phyloP scores from a whole-genome alignment of 2,888 invertebrate genomes.

The Acleris holmiana region DNA sequence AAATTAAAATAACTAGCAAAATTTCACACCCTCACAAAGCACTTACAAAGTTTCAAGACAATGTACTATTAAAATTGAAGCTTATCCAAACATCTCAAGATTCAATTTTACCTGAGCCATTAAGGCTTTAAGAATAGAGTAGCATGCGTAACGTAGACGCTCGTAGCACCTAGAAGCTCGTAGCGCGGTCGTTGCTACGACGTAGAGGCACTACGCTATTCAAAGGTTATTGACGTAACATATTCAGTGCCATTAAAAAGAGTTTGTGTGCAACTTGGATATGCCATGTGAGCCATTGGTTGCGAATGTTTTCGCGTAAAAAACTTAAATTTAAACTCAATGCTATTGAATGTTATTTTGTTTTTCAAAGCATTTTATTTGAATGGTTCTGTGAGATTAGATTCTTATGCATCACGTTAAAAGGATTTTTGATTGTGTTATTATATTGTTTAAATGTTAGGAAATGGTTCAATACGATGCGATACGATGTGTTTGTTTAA shows the following conservation, averaged over 20 bases:
- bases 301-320: too few species aligned
- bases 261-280: too few species aligned
- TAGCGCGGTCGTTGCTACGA: conserved; percentile 33
- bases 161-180: conserved; percentile 11
- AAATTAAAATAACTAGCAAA: conserved; percentile 6
- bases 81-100: not conserved
- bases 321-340: too few species aligned
- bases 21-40: conserved; percentile 20
- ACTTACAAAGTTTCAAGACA: conserved; percentile 15
- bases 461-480: too few species aligned
- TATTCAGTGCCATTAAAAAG: not conserved
- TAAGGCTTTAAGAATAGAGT: conserved; percentile 2
- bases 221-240: conserved; percentile 17
- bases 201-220: conserved; percentile 20
- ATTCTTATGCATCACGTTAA: not conserved
- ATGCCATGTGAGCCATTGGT: too few species aligned
- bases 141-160: conserved; percentile 4
- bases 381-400: not conserved
- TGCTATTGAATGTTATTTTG: not conserved
- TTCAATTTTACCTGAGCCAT: conserved; percentile 1
- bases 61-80: not conserved
- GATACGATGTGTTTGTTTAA: too few species aligned
- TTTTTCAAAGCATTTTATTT: not conserved
- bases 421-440: not conserved
- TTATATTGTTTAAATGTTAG: too few species aligned